These are phyloP conservation scores for Zoanthus gigantus DNA, from an alignment of 92 coral and sea anemone species.

Conservation along the genomic window DNA sequence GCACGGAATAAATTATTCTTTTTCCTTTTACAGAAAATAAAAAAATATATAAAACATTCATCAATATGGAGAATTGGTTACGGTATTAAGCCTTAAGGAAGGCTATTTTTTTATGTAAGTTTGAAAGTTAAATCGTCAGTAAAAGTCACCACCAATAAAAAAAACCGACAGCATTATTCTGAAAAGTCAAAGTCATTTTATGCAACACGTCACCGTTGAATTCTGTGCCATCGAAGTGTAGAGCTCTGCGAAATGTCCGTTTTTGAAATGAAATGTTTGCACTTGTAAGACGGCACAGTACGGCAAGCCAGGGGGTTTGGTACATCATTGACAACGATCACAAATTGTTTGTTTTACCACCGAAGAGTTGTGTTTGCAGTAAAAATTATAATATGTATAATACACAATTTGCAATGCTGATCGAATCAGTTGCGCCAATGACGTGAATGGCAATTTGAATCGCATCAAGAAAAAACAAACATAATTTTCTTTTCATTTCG, in stretches of 20 bases:
- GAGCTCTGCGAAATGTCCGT: background rate
- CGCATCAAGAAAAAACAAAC: slow-evolving; percentile 2
- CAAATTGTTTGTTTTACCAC: slow-evolving; percentile 15
- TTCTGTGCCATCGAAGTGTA: background rate
- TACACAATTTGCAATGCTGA: background rate
- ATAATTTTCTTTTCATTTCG: background rate
- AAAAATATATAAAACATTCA: background rate
- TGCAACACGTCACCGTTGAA: too few species aligned
- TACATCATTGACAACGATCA: slow-evolving; percentile 11
- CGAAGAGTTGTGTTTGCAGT: slow-evolving; percentile 24
- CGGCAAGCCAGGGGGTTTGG: slow-evolving; percentile 34
- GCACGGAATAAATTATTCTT: too few species aligned
- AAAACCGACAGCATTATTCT: background rate
- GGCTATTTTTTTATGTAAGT: background rate
- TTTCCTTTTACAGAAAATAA: background rate
- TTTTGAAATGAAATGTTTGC: slow-evolving; percentile 1
- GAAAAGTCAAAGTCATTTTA: background rate
- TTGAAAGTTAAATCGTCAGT: slow-evolving; percentile 2
- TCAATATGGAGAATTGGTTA: background rate
- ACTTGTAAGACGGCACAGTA: background rate
- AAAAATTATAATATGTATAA: slow-evolving; percentile 14
- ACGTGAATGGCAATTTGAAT: background rate
- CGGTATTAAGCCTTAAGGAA: background rate
- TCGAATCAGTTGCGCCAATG: too few species aligned
- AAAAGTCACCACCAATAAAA: background rate